These are phyloP conservation scores for Dolichopus griseipennis DNA, from an alignment of 2,888 invertebrate genomes.

Conservation along the genomic window DNA sequence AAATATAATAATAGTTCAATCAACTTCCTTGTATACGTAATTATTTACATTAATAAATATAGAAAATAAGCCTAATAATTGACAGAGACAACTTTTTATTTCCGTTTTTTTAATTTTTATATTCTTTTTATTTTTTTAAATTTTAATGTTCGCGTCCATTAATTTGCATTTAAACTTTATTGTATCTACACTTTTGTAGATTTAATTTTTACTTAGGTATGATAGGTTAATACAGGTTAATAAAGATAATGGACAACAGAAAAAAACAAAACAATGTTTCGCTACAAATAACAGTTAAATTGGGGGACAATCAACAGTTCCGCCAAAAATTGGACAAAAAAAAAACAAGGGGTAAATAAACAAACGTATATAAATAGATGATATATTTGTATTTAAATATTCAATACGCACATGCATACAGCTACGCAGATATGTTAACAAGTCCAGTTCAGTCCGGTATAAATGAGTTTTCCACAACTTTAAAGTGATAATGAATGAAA, in stretches of 20 bases:
- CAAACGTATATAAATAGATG: not conserved
- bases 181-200: too few relatives aligned
- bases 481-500: not conserved
- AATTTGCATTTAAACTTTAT: not conserved
- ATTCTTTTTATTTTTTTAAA: too few relatives aligned
- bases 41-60: too few relatives aligned
- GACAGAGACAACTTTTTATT: too few relatives aligned
- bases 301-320: slow-evolving; percentile 4
- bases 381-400: too few relatives aligned
- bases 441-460: not conserved
- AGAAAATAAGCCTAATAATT: too few relatives aligned
- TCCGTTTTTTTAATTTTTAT: too few relatives aligned
- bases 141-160: not conserved
- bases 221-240: too few relatives aligned
- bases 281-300: slow-evolving; percentile 1
- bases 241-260: too few relatives aligned
- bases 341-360: not conserved
- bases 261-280: not conserved
- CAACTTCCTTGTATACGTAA: too few relatives aligned
- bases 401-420: not conserved
- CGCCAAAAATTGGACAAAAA: not conserved
- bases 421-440: not conserved
- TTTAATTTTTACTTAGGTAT: too few relatives aligned
- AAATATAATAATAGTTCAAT: too few relatives aligned
- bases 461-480: not conserved